These are phyloP conservation scores for Cettia cetti DNA, from an alignment of 2,113 vertebrate species.

Conservation along the genomic window DNA sequence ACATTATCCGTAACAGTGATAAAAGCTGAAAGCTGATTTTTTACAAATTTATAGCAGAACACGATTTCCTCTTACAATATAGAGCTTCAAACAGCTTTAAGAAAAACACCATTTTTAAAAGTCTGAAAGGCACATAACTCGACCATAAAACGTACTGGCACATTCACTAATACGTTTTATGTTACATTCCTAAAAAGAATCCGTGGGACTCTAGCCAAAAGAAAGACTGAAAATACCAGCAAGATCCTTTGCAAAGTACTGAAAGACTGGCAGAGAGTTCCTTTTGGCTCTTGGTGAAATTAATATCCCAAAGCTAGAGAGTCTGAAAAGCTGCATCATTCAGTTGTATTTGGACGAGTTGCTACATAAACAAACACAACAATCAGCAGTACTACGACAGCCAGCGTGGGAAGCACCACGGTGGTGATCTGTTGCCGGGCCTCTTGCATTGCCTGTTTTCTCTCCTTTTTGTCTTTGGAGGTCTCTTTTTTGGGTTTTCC, in stretches of 20 bases:
- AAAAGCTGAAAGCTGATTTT: slow-evolving; percentile 54
- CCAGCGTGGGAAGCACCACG: slow-evolving; percentile 89
- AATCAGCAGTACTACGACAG: slow-evolving; percentile 86
- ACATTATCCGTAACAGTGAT: slow-evolving; percentile 16
- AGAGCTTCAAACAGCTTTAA: slow-evolving; percentile 25
- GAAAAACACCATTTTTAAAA: slow-evolving; percentile 60
- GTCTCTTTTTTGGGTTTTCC: slow-evolving; percentile 97
- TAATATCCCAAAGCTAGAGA: neutral
- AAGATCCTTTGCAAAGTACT: slow-evolving; percentile 19
- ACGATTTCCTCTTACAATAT: slow-evolving; percentile 20
- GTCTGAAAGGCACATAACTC: slow-evolving; percentile 81
- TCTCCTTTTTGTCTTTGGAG: slow-evolving; percentile 94
- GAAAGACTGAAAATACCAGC: slow-evolving; percentile 59
- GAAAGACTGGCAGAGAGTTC: neutral
- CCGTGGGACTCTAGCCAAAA: slow-evolving; percentile 47
- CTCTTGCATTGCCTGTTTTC: slow-evolving; percentile 96
- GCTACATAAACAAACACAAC: slow-evolving; percentile 94
- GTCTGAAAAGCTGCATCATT: slow-evolving; percentile 68
- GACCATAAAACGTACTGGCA: slow-evolving; percentile 69
- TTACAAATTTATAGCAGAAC: slow-evolving; percentile 56
- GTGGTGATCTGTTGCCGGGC: slow-evolving; percentile 93
- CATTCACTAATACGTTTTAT: slow-evolving; percentile 60
- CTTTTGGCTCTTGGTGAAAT: slow-evolving; percentile 50
- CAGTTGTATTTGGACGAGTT: slow-evolving; percentile 83
- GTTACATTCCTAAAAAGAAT: slow-evolving; percentile 67